Evolutionary conservation across 2,113 vertebrate genomes (phyloP), one percentile per base, ranked within the genome.

Genomic region (Piprites chloris): DNA sequence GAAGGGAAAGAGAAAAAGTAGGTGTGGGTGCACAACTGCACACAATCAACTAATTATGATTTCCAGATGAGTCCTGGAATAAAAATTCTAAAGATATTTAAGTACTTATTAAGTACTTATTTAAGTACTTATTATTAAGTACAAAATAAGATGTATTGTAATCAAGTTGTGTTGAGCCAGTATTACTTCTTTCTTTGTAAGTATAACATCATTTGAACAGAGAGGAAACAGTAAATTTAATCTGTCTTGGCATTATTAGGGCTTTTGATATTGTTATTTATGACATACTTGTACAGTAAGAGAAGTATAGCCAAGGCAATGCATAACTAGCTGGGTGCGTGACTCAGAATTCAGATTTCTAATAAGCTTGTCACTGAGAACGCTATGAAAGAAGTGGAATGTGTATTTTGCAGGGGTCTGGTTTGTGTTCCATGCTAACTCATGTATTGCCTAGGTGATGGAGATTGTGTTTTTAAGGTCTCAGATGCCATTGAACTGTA

Each of bases 11-110:
- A 84, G 32, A 13, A 75, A 33, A 42, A 67, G 12, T n/a, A 56
- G 18, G 15, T 9, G 7, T 69, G 17, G 23, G 7, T 58, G 28
- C 5, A 11, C 0, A 0, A 6, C 17, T 81, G 32, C 32, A 65
- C 44, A 49, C n/a, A 56, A 21, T 69, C 30, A 72, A 3, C 11
- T 68, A 58, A 56, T 14, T 78, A 32, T 6, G 35, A 21, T 68
- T 71, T 77, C 24, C 63, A 86, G 41, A 75, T 47, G 39, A 74
- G 75, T 63, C 58, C 33, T 61, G 68, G 33, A 86, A 39, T 59
- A 67, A 84, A 86, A 84, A 35, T 52, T 77, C 9, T 26, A 87
- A 89, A 49, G 33, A 55, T 3, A 12, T 53, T 1, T 49, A 83
- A 53, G 33, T 44, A 73, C 9, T 50, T 92, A n/a, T n/a, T n/a